Conservation (phyloP, 2,888 invertebrate species). For the Dorcus parallelipipedus region DNA sequence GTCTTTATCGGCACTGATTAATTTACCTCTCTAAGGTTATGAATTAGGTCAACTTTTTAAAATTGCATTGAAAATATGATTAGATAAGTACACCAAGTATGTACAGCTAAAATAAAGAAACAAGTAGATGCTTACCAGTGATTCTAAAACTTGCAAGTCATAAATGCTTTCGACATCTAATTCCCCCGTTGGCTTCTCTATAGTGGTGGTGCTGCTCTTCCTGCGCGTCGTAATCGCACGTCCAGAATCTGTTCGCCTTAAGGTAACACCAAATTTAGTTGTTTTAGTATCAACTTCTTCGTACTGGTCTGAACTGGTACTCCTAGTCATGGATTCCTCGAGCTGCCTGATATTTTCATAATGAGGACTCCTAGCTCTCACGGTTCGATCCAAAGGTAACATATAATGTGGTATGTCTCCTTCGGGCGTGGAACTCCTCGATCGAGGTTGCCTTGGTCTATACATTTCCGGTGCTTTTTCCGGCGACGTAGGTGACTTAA, state of each 20-base stretch:
- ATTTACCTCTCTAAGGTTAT: no score
- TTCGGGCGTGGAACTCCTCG: constrained; percentile 21
- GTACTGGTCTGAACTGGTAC: constrained; percentile 9
- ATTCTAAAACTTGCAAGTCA: constrained; percentile 67
- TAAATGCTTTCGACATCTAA: constrained; percentile 70
- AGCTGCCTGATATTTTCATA: constrained; percentile 23
- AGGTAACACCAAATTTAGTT: constrained; percentile 67
- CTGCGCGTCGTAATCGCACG: constrained; percentile 46
- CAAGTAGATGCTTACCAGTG: constrained; percentile 56
- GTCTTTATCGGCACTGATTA: no score
- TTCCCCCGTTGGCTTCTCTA: constrained; percentile 30
- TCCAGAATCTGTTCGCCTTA: constrained; percentile 58
- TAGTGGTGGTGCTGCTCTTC: constrained; percentile 3
- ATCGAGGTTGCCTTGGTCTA: neutral
- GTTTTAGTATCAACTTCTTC: constrained; percentile 38
- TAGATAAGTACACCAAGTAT: no score
- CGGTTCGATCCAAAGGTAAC: constrained; percentile 37
- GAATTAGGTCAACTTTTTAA: neutral
- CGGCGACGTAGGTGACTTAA: no score
- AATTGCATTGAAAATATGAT: neutral
- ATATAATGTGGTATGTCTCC: constrained; percentile 40
- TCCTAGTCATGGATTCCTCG: constrained; percentile 18
- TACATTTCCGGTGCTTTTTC: neutral
- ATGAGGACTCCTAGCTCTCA: constrained; percentile 30
- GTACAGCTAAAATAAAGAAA: neutral